A percentile compares a stretch with the other conserved stretches of the same genome.
These are phyloP conservation scores for Dichetophora obliterata DNA, from an alignment of 2,888 invertebrate genomes.

Conservation along the genomic window DNA sequence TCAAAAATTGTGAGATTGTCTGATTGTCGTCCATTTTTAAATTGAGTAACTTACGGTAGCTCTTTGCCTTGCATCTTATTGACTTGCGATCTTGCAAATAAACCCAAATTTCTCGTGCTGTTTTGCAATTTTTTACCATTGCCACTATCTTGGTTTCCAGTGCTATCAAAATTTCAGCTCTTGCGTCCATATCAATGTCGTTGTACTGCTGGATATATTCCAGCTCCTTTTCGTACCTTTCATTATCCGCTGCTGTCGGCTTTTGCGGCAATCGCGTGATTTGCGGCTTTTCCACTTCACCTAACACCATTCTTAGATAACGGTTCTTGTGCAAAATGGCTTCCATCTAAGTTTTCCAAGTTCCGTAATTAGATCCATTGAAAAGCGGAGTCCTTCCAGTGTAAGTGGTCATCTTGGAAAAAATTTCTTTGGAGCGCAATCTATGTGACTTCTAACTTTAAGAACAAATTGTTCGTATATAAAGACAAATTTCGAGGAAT, in stretches of 20 bases:
- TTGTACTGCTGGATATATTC: background rate
- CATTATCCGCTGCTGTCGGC: background rate
- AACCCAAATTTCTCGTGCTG: no score
- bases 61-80: slow-evolving; percentile 24
- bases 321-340: no score
- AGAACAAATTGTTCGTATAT: no score
- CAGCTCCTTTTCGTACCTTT: background rate
- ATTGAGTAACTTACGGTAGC: slow-evolving; percentile 37
- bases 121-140: no score
- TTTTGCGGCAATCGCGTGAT: background rate
- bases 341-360: slow-evolving; percentile 25
- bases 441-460: no score
- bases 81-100: no score
- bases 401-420: background rate
- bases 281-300: background rate
- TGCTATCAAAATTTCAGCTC: slow-evolving; percentile 28
- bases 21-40: slow-evolving; percentile 24
- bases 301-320: no score
- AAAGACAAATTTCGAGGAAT: no score
- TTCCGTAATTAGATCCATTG: slow-evolving; percentile 6
- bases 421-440: no score
- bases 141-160: slow-evolving; percentile 25
- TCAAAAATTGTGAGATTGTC: no score
- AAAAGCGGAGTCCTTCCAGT: background rate
- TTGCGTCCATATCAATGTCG: slow-evolving; percentile 25